Evolutionary conservation across 2,797 vertebrate species (phyloP).

Genomic region (Sebastes paucispinis): DNA sequence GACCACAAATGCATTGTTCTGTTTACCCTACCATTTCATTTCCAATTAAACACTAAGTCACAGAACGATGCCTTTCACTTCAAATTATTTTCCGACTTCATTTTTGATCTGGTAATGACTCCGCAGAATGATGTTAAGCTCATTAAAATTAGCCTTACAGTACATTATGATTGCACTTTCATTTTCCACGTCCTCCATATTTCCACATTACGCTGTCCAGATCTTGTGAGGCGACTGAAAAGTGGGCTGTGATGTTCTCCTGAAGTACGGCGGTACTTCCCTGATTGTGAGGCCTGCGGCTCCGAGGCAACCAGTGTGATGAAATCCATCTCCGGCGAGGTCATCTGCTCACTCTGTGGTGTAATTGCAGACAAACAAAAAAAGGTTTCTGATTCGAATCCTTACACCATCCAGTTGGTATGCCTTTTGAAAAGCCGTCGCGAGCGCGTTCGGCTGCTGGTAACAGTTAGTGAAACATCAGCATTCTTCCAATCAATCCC

Average conservation of each 20-base stretch:
- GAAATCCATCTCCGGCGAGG: constrained; percentile 60
- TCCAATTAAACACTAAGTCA: constrained; percentile 61
- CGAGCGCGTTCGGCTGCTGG: constrained; percentile 61
- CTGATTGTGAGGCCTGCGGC: constrained; percentile 19
- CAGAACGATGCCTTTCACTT: constrained; percentile 55
- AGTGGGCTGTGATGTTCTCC: constrained; percentile 30
- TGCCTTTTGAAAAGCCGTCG: constrained; percentile 59
- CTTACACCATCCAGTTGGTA: constrained; percentile 67
- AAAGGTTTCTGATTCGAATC: constrained; percentile 62
- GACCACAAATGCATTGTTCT: constrained; percentile 59
- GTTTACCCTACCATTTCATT: constrained; percentile 64
- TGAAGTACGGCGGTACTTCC: constrained; percentile 41
- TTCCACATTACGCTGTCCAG: constrained; percentile 57
- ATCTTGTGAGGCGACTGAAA: constrained; percentile 47
- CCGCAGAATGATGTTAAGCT: constrained; percentile 52
- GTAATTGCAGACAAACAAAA: constrained; percentile 69
- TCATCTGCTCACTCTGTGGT: constrained; percentile 53
- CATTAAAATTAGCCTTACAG: constrained; percentile 51
- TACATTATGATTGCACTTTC: constrained; percentile 25
- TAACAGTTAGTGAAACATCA: constrained; percentile 77
- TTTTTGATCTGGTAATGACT: constrained; percentile 60
- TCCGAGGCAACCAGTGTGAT: constrained; percentile 50
- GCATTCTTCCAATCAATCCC: constrained; percentile 77
- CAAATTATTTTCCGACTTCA: constrained; percentile 52
- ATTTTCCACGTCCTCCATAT: constrained; percentile 50